phyloP scores from a whole-genome alignment of 2,113 vertebrate species.

The Ceratotherium simum region DNA sequence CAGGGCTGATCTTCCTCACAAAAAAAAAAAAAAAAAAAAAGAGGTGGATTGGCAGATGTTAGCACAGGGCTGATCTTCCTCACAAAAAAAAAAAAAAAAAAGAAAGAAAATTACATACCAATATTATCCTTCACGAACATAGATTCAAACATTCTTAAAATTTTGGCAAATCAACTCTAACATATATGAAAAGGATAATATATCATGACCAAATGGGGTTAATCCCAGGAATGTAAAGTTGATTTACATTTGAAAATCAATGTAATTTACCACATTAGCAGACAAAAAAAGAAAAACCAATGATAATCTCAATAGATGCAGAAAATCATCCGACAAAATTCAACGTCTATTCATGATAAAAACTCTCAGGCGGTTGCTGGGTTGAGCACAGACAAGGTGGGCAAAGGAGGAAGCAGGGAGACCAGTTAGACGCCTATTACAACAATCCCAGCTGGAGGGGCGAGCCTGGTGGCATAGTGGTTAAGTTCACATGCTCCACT shows the following conservation, averaged over 20 bases:
- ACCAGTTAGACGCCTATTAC: background rate
- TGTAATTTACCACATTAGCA: background rate
- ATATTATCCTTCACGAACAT: background rate
- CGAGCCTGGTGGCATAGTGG: too few species aligned
- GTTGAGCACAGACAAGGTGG: background rate
- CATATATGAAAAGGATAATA: background rate
- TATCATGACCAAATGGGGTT: background rate
- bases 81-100: too few species aligned
- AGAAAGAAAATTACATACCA: background rate
- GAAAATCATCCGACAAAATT: background rate
- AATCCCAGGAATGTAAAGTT: background rate
- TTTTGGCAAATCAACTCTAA: background rate
- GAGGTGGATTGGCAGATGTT: too few species aligned
- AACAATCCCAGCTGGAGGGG: background rate
- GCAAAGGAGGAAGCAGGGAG: background rate
- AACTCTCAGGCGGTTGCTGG: background rate
- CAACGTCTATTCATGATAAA: background rate
- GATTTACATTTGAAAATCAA: background rate
- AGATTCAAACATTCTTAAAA: background rate
- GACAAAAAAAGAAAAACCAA: background rate
- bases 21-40: too few species aligned
- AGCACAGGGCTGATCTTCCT: too few species aligned
- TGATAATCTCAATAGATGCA: background rate
- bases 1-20: too few species aligned
- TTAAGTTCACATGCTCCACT: too few species aligned